Evolutionary conservation across 2,797 vertebrate genomes (phyloP).

Genomic region (Malurus leucopterus): DNA sequence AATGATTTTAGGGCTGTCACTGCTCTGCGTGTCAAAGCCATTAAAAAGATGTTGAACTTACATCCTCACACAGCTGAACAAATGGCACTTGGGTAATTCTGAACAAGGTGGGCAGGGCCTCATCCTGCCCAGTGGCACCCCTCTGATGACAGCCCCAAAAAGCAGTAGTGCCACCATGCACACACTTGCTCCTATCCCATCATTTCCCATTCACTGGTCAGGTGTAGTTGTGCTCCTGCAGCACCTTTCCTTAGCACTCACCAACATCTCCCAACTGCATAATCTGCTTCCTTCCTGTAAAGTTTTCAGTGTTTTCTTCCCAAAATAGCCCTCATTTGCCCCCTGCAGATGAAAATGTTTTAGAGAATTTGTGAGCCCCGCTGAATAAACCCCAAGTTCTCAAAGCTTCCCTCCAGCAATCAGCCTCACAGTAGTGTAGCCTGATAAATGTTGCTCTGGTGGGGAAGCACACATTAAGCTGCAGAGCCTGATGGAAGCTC

Average conservation of each 20-base stretch:
- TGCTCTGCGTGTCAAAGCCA: not conserved
- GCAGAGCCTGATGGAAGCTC: not conserved
- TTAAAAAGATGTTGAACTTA: not conserved
- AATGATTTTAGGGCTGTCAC: not conserved
- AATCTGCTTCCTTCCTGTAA: not conserved
- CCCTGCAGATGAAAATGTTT: not conserved
- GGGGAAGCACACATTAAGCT: not conserved
- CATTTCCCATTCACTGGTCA: not conserved
- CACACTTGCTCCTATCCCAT: not conserved
- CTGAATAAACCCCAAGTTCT: not conserved
- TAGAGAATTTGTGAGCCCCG: not conserved
- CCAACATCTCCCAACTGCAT: not conserved
- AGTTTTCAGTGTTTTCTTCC: slow-evolving; percentile 5
- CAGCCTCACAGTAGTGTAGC: not conserved
- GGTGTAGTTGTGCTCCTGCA: not conserved
- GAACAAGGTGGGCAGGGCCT: not conserved
- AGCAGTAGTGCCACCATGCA: not conserved
- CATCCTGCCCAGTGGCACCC: not conserved
- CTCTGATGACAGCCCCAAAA: not conserved
- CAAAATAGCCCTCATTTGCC: not conserved
- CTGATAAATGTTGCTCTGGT: not conserved
- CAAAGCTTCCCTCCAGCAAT: slow-evolving; percentile 12
- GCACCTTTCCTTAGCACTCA: not conserved
- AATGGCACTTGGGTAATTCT: not conserved
- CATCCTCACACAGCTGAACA: not conserved